These are phyloP conservation scores for Leptestheria dahalacensis DNA, from an alignment of 1,140 invertebrate genomes.

Conservation along the genomic window DNA sequence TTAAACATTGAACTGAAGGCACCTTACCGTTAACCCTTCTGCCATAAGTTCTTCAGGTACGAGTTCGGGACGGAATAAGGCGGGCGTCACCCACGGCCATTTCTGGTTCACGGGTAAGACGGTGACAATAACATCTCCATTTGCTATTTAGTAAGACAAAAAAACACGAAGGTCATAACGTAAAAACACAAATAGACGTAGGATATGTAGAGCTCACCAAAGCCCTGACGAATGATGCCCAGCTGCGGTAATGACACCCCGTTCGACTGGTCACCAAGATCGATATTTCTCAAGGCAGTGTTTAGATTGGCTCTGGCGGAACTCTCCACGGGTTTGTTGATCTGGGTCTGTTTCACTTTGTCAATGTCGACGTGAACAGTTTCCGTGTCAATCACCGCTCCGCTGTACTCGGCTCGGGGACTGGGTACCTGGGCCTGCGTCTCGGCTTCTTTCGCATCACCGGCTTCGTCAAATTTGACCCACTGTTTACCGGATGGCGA, in stretches of 20 bases:
- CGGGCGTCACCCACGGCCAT: constrained; percentile 83
- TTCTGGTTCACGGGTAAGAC: constrained; percentile 71
- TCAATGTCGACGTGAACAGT: constrained; percentile 17
- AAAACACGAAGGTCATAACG: no score
- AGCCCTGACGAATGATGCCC: constrained; percentile 35
- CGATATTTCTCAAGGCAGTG: constrained; percentile 20
- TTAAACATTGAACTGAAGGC: background rate
- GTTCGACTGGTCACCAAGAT: constrained; percentile 21
- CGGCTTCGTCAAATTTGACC: constrained; percentile 26
- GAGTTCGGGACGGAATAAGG: constrained; percentile 76
- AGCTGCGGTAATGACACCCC: constrained; percentile 10
- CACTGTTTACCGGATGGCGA: constrained; percentile 22
- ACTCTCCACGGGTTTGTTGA: background rate
- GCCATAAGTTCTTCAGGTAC: constrained; percentile 90
- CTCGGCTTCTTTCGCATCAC: constrained; percentile 18
- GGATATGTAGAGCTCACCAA: constrained; percentile 31
- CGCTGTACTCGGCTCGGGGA: constrained; percentile 14
- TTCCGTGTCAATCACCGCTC: constrained; percentile 20
- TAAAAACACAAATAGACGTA: background rate
- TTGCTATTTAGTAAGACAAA: constrained; percentile 41
- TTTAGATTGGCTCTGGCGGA: background rate
- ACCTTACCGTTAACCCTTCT: constrained; percentile 65
- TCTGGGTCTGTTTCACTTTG: constrained; percentile 12
- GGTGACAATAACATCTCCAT: constrained; percentile 84
- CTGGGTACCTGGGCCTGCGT: background rate